Evolutionary conservation across 1,140 invertebrate genomes (phyloP).

Genomic region (Sycophaga agraensis): DNA sequence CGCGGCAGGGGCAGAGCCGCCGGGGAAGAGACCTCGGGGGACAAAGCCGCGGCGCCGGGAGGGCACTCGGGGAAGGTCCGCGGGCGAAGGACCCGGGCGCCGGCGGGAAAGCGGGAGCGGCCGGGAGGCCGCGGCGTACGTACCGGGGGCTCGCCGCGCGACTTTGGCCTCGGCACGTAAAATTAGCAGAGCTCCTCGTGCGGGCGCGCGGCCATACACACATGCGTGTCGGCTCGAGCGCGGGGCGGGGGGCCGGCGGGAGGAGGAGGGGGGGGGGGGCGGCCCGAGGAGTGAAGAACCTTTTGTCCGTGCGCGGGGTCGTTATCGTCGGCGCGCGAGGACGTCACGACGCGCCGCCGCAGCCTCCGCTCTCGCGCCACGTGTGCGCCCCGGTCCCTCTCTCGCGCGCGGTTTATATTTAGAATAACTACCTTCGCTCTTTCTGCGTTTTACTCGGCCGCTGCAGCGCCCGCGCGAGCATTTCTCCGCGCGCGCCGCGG

Average conservation of each 20-base stretch:
- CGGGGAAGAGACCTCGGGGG: not conserved
- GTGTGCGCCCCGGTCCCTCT: not conserved
- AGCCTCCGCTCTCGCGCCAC: not conserved
- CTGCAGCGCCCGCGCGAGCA: too few species aligned
- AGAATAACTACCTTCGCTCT: not conserved
- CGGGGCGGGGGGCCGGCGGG: not conserved
- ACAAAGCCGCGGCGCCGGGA: not conserved
- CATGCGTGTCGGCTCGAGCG: too few species aligned
- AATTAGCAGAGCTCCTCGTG: constrained; percentile 15
- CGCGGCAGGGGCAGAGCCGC: too few species aligned
- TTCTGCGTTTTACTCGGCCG: not conserved
- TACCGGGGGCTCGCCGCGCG: too few species aligned
- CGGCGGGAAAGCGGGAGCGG: too few species aligned
- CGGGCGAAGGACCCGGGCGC: too few species aligned
- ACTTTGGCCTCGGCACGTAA: constrained; percentile 8
- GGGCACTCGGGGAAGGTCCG: too few species aligned
- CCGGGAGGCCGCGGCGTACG: too few species aligned
- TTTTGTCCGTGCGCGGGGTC: too few species aligned
- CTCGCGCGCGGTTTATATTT: constrained; percentile 1
- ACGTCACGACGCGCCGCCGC: not conserved
- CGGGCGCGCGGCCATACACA: too few species aligned
- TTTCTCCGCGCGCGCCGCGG: too few species aligned
- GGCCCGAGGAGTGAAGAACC: too few species aligned
- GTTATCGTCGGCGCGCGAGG: not conserved
- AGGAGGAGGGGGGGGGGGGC: not conserved